These are phyloP conservation scores for Gymnoscopelus microlampas DNA, from an alignment of 2,797 vertebrate species.

Conservation along the genomic window DNA sequence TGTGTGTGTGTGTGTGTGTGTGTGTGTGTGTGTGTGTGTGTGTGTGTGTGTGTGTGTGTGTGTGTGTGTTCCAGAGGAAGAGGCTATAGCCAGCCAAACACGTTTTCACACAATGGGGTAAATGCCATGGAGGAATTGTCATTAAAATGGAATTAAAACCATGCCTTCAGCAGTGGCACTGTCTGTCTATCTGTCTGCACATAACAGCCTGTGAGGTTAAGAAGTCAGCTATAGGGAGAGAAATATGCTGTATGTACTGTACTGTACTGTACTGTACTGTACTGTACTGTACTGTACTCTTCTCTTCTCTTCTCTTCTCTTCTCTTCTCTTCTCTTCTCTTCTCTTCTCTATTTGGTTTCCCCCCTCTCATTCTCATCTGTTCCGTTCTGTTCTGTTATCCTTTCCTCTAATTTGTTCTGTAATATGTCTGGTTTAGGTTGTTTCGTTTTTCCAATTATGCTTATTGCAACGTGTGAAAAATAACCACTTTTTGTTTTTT, in stretches of 20 bases:
- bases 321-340: too few species aligned
- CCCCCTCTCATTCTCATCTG: too few species aligned
- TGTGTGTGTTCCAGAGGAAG: slow-evolving; percentile 23
- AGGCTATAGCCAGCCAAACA: slow-evolving; percentile 53
- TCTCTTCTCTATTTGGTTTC: too few species aligned
- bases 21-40: neutral
- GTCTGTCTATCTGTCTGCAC: neutral
- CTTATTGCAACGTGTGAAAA: neutral
- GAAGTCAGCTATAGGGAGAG: too few species aligned
- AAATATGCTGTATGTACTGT: too few species aligned
- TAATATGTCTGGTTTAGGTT: neutral
- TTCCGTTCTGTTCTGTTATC: too few species aligned
- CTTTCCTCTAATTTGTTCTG: too few species aligned
- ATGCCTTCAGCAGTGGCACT: neutral
- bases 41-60: slow-evolving; percentile 21
- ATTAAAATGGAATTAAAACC: slow-evolving; percentile 43
- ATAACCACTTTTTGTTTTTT: neutral
- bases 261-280: too few species aligned
- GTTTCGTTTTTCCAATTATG: neutral
- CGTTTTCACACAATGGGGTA: slow-evolving; percentile 58
- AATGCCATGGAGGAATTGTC: slow-evolving; percentile 18
- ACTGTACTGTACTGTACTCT: too few species aligned
- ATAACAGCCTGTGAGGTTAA: neutral
- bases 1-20: neutral
- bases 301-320: too few species aligned